Base-by-base conservation (phyloP, 2,797 vertebrate species). In the Pipistrellus kuhlii region DNA sequence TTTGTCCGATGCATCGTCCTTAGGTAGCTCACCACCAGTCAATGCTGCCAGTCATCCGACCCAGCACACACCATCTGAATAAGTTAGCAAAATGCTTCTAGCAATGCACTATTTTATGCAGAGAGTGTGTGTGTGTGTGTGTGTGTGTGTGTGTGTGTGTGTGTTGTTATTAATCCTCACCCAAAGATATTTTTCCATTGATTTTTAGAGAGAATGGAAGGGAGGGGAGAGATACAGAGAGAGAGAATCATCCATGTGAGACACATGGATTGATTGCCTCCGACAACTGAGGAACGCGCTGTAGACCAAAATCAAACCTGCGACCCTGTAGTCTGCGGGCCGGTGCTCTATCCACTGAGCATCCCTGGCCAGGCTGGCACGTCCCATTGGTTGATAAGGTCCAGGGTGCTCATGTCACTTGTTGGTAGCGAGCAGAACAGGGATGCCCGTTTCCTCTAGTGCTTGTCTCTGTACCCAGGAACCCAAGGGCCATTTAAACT, bases 51-150 rank as follows among this genome's bases (percentile, higher is more conserved):
- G 23, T 92, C 48, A 83, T 55, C 95, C 92, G 86, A 88, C 59
- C 30, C 17, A 35, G 82, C 25, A 12, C 8, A 92, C 93, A 75
- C 94, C 72, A 2, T 48, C 94, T 88, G 92, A 89, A 78, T 96
- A 77, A 55, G 35, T 17, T 35, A 55, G 75, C 55, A 96, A 13
- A 75, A 81, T 84, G 17, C 66, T 71, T 41, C 7, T 41, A 44
- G 10, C 44, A 44, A 48, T 6, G 51, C 51, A 51, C 76, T n/a
- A 15, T 62, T 95, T 96, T 86, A 84, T 81, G 73, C 15, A 71
- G 27, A 2, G 35, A 35, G 0, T 21, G 57, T 78, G 0, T 94
- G 48, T 92, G 86, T 90, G 6, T 73, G 30, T n/a, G 27, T n/a
- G 13, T 92, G 86, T 90, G 6, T 73, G 30, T n/a, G 27, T n/a